Base-by-base conservation (phyloP, 2,113 vertebrate species). In the Chunga burmeisteri region DNA sequence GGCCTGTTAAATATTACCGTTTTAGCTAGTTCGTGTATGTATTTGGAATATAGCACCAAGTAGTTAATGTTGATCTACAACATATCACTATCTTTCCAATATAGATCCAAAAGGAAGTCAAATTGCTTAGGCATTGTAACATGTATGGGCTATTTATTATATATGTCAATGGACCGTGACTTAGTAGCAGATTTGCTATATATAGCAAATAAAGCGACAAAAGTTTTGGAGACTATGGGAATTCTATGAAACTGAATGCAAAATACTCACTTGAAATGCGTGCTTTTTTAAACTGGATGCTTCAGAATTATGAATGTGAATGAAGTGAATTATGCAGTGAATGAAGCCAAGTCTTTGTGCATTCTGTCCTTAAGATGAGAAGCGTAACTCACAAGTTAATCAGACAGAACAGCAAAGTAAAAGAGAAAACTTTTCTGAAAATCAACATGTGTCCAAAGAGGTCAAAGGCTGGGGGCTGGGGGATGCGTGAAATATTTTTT, bases 381-480 rank as follows among this genome's bases (percentile, higher is more conserved):
- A 46, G 7, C 26, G 10, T 36, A 55, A 38, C 21, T 75, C 16
- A 14, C 9, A 78, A 62, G 4, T 6, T 55, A 6, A 19, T 86
- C 29, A 46, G 18, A 47, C 5, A 75, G 67, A 58, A 11, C 34
- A 59, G 8, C 11, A 75, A 65, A 92, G 14, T 58, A 82, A 88
- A 66, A 67, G 12, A 16, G 29, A 74, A 70, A 81, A n/a, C 2
- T 38, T 58, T 66, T 71, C 26, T 30, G 47, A 55, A 63, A 78
- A 74, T 38, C 15, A 50, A 32, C 40, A 65, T 47, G 5, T 34
- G 20, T 65, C 16, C 19, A 52, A 89, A 73, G 70, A 42, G 13
- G 16, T 86, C 12, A 30, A 86, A 61, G 30, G 2, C 10, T 36
- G 0, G 1, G 23, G 13, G 0, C 38, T 25, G 7, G 8, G 32